phyloP scores from a whole-genome alignment of 2,113 vertebrate species.

The Ceyx melanurus region DNA sequence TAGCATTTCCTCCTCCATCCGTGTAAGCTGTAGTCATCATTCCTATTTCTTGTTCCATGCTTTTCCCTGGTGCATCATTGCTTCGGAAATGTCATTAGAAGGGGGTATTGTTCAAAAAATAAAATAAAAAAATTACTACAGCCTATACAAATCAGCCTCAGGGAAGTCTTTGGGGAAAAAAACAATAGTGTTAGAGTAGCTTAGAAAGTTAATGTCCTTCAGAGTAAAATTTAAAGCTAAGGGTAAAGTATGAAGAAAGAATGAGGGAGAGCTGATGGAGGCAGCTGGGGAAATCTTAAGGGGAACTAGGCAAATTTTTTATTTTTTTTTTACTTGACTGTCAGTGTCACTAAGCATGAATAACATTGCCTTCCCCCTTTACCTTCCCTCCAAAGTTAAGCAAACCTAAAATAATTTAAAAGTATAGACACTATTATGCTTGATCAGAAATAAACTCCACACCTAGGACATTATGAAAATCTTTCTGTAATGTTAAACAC shows the following conservation, averaged over 20 bases:
- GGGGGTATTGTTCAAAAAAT: conserved; percentile 29
- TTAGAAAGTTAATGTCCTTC: conserved; percentile 41
- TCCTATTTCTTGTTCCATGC: neutral
- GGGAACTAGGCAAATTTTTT: neutral
- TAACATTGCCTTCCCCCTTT: neutral
- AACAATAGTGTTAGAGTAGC: conserved; percentile 32
- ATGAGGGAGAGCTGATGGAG: neutral
- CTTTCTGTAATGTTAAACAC: neutral
- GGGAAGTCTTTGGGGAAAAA: conserved; percentile 32
- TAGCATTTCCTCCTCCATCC: conserved; percentile 2
- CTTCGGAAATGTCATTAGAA: conserved; percentile 44
- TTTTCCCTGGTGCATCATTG: conserved; percentile 34
- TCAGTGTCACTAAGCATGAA: neutral
- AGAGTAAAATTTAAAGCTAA: conserved; percentile 10
- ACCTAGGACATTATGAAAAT: neutral
- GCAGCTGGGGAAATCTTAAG: conserved; percentile 3
- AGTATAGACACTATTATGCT: neutral
- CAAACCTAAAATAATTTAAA: neutral
- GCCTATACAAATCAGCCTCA: conserved; percentile 29
- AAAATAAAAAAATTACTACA: neutral
- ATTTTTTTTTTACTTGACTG: neutral
- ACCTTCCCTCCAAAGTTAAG: neutral
- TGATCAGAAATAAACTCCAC: neutral
- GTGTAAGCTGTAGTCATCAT: neutral
- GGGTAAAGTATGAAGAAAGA: neutral